These are phyloP conservation scores for Pseudois nayaur DNA, from an alignment of 2,113 vertebrate species.

Conservation along the genomic window DNA sequence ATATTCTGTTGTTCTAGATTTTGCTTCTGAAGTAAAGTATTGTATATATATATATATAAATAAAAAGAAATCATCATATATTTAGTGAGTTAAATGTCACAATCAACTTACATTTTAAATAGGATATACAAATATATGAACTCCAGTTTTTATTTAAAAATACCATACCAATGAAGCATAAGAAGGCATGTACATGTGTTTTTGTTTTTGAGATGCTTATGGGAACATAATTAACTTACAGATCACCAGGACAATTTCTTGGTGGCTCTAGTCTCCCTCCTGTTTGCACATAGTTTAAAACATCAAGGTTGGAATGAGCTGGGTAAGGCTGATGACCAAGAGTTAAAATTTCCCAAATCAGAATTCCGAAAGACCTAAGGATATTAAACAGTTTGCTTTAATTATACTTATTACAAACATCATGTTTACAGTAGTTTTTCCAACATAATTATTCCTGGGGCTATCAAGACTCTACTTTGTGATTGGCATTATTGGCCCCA, in stretches of 20 bases:
- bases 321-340: conserved; percentile 85
- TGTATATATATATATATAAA: background rate
- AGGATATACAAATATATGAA: background rate
- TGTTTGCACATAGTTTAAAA: conserved; percentile 79
- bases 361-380: conserved; percentile 84
- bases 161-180: background rate
- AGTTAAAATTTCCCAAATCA: conserved; percentile 84
- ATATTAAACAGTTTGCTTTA: conserved; percentile 36
- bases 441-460: background rate
- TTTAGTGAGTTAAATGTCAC: background rate
- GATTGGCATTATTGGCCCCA: background rate
- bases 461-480: background rate
- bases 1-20: background rate
- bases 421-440: conserved; percentile 18
- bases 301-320: conserved; percentile 83
- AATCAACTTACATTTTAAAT: conserved; percentile 9
- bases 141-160: conserved; percentile 22
- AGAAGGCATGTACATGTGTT: background rate
- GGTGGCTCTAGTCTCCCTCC: conserved; percentile 81
- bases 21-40: conserved; percentile 29
- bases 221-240: conserved; percentile 77
- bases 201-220: background rate
- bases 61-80: background rate
- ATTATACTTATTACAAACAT: conserved; percentile 25
- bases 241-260: conserved; percentile 77